Evolutionary conservation across 2,888 invertebrate genomes (phyloP).

Genomic region (Halictus quadricinctus): DNA sequence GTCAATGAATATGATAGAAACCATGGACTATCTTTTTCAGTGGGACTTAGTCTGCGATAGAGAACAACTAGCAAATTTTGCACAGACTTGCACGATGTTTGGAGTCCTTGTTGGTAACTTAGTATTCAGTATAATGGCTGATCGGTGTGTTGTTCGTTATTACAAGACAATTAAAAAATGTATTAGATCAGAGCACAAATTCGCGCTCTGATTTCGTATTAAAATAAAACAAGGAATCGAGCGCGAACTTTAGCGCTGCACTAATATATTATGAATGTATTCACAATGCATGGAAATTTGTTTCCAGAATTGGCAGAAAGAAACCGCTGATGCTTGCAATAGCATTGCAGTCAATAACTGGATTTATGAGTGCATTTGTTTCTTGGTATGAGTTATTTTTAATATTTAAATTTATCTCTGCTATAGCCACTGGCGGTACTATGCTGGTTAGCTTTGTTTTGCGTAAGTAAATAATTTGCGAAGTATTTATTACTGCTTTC

Average conservation of each 20-base stretch:
- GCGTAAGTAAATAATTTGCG: conserved; percentile 78
- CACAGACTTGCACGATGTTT: conserved; percentile 84
- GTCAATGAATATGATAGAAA: background rate
- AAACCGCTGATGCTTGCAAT: conserved; percentile 85
- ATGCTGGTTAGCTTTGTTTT: conserved; percentile 88
- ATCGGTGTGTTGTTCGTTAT: conserved; percentile 78
- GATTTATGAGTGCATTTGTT: conserved; percentile 84
- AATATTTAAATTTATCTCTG: conserved; percentile 85
- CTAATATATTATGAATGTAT: background rate
- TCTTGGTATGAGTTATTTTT: conserved; percentile 86
- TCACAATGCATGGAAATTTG: background rate
- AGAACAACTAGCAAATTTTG: conserved; percentile 84
- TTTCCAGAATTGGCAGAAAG: conserved; percentile 86
- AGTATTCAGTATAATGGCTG: conserved; percentile 84
- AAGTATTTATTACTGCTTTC: background rate
- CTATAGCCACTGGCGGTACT: conserved; percentile 86
- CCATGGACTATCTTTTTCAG: conserved; percentile 75
- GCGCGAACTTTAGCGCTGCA: background rate
- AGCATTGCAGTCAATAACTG: conserved; percentile 84
- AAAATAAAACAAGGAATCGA: too few species aligned
- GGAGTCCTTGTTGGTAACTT: conserved; percentile 85
- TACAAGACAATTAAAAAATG: conserved; percentile 13
- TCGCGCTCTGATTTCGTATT: background rate
- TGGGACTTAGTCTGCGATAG: conserved; percentile 86
- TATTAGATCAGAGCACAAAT: background rate